A percentile compares a stretch with the other conserved stretches of the same genome.
Evolutionary conservation across 2,113 vertebrate species (phyloP).

Genomic region (Melanocharis versteri): DNA sequence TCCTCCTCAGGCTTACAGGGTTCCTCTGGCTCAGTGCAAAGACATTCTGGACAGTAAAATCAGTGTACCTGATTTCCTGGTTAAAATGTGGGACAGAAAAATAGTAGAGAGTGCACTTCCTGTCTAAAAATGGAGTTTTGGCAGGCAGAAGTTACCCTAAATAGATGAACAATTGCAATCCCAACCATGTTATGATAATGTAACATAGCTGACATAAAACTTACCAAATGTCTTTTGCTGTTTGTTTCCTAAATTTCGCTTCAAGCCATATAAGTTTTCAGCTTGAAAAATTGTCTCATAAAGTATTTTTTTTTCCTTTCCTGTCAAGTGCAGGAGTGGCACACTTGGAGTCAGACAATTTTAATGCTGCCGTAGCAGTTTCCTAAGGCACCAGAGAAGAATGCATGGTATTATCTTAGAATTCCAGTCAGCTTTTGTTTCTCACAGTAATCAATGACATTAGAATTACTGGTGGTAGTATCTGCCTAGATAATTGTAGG

Average conservation of each 20-base stretch:
- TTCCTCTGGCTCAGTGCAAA: not conserved
- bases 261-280: not conserved
- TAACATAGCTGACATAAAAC: not conserved
- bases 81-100: not conserved
- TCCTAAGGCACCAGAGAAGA: slow-evolving; percentile 40
- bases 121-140: not conserved
- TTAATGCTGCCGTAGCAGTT: slow-evolving; percentile 21
- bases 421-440: slow-evolving; percentile 34
- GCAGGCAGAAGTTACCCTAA: not conserved
- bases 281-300: not conserved
- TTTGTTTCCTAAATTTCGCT: not conserved
- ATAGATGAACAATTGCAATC: not conserved
- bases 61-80: not conserved
- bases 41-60: not conserved
- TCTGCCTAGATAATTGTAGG: not conserved
- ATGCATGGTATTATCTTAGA: slow-evolving; percentile 6
- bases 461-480: not conserved
- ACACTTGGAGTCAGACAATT: not conserved
- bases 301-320: not conserved
- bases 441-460: slow-evolving; percentile 38
- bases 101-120: not conserved
- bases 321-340: not conserved
- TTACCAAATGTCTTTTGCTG: not conserved
- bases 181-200: not conserved
- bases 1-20: not conserved